Evolutionary conservation across 2,797 vertebrate genomes (phyloP).

Genomic region (Columba guinea): DNA sequence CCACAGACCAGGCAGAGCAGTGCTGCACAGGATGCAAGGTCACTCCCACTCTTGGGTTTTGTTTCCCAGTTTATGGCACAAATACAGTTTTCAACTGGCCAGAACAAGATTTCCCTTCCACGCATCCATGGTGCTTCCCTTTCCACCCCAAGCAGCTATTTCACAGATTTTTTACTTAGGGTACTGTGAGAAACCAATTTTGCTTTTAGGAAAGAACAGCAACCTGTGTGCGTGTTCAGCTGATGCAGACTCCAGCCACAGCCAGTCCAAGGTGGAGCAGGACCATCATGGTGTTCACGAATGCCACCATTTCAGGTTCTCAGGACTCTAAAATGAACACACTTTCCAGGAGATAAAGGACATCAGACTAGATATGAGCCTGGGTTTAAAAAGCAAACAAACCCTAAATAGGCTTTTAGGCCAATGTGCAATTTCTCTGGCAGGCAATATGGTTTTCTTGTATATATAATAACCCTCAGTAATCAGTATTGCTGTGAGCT

Average conservation of each 20-base stretch:
- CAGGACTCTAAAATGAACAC: background rate
- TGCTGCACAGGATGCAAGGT: background rate
- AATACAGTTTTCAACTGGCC: background rate
- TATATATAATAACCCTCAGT: conserved; percentile 23
- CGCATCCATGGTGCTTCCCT: background rate
- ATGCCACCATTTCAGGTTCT: background rate
- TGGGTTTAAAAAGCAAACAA: background rate
- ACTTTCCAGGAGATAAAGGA: background rate
- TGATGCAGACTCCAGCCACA: background rate
- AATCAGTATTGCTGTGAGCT: conserved; percentile 34
- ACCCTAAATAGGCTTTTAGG: background rate
- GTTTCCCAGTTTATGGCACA: background rate
- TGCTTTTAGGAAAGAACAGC: background rate
- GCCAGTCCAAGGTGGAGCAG: background rate
- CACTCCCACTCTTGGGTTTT: background rate
- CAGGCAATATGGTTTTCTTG: conserved; percentile 27
- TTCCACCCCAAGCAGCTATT: background rate
- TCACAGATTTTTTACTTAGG: background rate
- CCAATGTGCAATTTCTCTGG: background rate
- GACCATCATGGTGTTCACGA: rapidly evolving
- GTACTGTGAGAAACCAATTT: background rate
- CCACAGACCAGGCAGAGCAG: background rate
- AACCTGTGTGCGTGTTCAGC: background rate
- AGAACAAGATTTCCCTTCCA: background rate
- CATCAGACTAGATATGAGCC: background rate